Percentiles rank a stretch among this genome's conserved stretches.
These are phyloP conservation scores for Ictalurus furcatus DNA, from an alignment of 2,113 vertebrate genomes.

Conservation along the genomic window DNA sequence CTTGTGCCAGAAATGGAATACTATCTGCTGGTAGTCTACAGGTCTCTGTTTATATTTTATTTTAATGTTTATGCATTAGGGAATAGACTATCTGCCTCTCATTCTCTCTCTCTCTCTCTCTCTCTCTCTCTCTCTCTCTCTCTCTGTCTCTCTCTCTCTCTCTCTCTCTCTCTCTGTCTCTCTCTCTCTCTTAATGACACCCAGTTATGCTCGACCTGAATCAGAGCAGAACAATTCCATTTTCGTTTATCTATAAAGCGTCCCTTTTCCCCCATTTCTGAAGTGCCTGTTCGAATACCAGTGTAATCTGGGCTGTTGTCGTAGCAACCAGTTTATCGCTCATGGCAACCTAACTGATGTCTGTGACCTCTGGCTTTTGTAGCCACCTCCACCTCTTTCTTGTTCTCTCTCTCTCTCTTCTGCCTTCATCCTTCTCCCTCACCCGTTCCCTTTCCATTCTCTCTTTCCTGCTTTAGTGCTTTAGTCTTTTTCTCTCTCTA, in stretches of 20 bases:
- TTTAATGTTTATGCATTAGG: background rate
- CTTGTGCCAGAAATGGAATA: no score
- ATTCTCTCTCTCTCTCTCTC: background rate
- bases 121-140: background rate
- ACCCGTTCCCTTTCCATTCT: background rate
- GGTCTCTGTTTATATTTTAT: background rate
- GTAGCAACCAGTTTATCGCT: slow-evolving; percentile 34
- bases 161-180: background rate
- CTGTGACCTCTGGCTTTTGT: slow-evolving; percentile 7
- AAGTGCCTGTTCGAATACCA: background rate
- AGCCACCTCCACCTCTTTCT: background rate
- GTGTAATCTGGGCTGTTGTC: slow-evolving; percentile 33
- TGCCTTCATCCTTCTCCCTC: background rate
- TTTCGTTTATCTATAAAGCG: background rate
- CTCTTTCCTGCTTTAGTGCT: background rate
- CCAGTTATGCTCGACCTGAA: background rate
- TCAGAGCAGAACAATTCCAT: background rate
- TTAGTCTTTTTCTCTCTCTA: background rate
- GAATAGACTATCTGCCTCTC: background rate
- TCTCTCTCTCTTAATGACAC: background rate
- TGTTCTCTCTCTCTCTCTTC: background rate
- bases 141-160: background rate
- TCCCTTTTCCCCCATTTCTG: background rate
- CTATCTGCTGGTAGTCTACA: background rate
- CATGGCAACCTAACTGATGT: slow-evolving; percentile 16